phyloP scores from a whole-genome alignment of 2,888 invertebrate species.

The Scaeva pyrastri region DNA sequence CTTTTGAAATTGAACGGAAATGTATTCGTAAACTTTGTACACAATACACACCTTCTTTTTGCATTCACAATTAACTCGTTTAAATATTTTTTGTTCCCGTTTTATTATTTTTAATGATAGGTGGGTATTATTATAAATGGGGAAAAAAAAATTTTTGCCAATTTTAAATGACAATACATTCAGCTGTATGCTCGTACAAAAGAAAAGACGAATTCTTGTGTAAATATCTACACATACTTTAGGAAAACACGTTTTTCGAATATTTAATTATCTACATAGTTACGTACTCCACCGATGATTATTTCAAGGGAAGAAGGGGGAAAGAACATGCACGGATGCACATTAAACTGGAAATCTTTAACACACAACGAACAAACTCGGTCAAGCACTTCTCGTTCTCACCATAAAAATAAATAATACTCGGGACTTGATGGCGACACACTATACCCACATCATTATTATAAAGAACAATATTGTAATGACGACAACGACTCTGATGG shows the following conservation, averaged over 20 bases:
- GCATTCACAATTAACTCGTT: constrained; percentile 32
- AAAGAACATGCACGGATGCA: constrained; percentile 42
- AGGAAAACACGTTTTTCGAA: constrained; percentile 58
- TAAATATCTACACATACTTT: neutral
- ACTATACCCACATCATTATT: too few relatives aligned
- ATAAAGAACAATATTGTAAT: neutral
- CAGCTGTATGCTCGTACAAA: neutral
- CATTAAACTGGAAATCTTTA: constrained; percentile 33
- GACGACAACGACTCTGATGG: constrained; percentile 29
- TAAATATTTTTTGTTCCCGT: constrained; percentile 16
- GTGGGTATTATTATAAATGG: neutral
- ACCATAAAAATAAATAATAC: constrained; percentile 10
- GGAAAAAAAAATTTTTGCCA: constrained; percentile 5
- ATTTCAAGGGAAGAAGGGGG: neutral
- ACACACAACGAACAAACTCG: constrained; percentile 45
- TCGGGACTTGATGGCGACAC: constrained; percentile 30
- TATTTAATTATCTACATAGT: constrained; percentile 21
- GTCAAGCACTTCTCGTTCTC: constrained; percentile 49
- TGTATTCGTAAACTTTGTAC: neutral
- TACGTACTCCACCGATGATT: constrained; percentile 17
- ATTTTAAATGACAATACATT: constrained; percentile 34
- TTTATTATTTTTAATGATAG: constrained; percentile 1
- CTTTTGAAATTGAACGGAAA: constrained; percentile 6
- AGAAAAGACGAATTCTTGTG: neutral
- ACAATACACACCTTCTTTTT: constrained; percentile 10